These are phyloP conservation scores for Andrena bucephala DNA, from an alignment of 2,888 invertebrate genomes.

Conservation along the genomic window DNA sequence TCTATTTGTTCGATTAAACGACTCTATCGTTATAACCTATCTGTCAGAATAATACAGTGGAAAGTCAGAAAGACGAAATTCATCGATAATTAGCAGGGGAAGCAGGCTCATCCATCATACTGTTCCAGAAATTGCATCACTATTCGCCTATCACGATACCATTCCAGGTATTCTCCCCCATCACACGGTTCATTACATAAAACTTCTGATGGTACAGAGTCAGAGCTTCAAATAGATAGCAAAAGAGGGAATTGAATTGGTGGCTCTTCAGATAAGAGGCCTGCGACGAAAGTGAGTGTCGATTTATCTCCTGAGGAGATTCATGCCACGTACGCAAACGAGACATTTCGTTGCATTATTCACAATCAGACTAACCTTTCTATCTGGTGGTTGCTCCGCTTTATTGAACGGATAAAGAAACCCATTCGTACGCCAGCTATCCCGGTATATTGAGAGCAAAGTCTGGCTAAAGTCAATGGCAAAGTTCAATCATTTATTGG, in stretches of 20 bases:
- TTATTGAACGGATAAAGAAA: not conserved
- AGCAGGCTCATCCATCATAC: not conserved
- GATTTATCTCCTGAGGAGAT: not conserved
- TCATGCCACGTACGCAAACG: not conserved
- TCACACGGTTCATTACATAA: not conserved
- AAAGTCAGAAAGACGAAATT: not conserved
- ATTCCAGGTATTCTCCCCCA: not conserved
- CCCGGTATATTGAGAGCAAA: not conserved
- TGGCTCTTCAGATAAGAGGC: not conserved
- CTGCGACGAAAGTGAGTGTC: not conserved
- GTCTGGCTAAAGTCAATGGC: not conserved
- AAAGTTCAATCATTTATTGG: not conserved
- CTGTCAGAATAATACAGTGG: too few species aligned
- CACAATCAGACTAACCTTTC: not conserved
- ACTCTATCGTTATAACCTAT: too few species aligned
- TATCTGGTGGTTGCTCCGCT: not conserved
- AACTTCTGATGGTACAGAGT: not conserved
- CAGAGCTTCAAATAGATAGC: too few species aligned
- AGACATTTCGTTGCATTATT: slow-evolving; percentile 5
- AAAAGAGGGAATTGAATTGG: not conserved
- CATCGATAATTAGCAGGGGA: not conserved
- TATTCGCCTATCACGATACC: not conserved
- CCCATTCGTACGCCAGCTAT: not conserved
- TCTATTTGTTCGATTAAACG: too few species aligned
- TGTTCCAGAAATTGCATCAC: not conserved